These are phyloP conservation scores for Nicator chloris DNA, from an alignment of 2,113 vertebrate species.

Conservation along the genomic window DNA sequence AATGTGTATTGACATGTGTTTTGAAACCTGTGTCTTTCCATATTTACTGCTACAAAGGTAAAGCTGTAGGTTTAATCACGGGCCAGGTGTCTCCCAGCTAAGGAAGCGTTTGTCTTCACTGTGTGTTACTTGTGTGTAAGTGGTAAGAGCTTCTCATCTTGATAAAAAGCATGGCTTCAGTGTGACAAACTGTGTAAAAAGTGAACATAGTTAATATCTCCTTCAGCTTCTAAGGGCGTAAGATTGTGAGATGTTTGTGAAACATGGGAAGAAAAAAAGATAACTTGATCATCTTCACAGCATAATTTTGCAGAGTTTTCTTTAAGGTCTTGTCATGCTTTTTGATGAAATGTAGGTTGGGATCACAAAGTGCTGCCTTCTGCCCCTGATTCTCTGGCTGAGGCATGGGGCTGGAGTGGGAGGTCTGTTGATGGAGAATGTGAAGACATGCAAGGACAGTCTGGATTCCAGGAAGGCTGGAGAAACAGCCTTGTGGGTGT, in stretches of 20 bases:
- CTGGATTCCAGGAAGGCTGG: background rate
- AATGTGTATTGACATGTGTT: background rate
- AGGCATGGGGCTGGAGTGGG: background rate
- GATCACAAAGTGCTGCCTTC: background rate
- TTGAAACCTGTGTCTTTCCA: background rate
- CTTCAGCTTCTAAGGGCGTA: background rate
- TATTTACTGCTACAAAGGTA: background rate
- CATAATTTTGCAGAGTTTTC: background rate
- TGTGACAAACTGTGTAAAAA: background rate
- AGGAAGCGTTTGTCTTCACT: background rate
- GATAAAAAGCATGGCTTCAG: background rate
- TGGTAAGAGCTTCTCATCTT: background rate
- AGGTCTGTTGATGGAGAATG: background rate
- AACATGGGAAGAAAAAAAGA: background rate
- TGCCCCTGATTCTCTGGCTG: background rate
- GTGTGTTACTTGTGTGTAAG: background rate
- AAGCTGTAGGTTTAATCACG: background rate
- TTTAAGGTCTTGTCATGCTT: background rate
- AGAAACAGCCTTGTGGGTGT: background rate
- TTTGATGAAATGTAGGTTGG: background rate
- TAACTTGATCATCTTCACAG: background rate
- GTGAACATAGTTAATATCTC: background rate
- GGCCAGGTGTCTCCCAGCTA: background rate
- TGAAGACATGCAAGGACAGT: background rate
- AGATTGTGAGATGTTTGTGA: background rate